phyloP scores from a whole-genome alignment of 2,113 vertebrate species.

The Eubucco bourcierii region DNA sequence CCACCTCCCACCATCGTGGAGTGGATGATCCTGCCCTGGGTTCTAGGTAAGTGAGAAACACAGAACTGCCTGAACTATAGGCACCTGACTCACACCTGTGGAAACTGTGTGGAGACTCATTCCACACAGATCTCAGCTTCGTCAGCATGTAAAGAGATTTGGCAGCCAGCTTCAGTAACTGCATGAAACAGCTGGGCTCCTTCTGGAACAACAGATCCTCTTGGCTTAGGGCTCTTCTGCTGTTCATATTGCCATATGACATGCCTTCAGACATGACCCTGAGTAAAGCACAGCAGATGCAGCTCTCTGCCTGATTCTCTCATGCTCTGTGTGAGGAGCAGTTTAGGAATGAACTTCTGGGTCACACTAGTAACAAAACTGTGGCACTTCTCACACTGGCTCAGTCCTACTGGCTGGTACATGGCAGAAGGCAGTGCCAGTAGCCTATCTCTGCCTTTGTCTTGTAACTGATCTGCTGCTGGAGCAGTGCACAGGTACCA shows the following conservation, averaged over 20 bases:
- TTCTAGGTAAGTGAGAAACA: constrained; percentile 83
- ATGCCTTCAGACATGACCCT: background rate
- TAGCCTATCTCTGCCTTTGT: background rate
- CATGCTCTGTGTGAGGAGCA: accelerated
- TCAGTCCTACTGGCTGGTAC: background rate
- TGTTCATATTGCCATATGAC: constrained; percentile 1
- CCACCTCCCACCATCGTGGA: constrained; percentile 94
- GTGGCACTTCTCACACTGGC: background rate
- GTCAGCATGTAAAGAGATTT: background rate
- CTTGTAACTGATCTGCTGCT: background rate
- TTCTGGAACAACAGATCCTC: constrained; percentile 18
- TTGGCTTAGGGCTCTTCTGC: constrained; percentile 16
- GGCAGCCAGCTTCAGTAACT: constrained; percentile 2
- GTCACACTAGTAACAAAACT: background rate
- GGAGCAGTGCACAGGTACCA: background rate
- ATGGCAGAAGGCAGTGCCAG: background rate
- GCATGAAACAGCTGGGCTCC: constrained; percentile 17
- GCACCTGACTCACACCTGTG: background rate
- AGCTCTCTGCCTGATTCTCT: background rate
- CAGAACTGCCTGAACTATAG: background rate
- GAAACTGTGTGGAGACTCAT: background rate
- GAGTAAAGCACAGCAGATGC: background rate
- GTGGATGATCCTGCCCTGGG: constrained; percentile 98
- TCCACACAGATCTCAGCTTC: background rate
- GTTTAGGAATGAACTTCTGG: background rate